Evolutionary conservation across 1,140 invertebrate species (phyloP).

Genomic region (Wiebesia pumilae): DNA sequence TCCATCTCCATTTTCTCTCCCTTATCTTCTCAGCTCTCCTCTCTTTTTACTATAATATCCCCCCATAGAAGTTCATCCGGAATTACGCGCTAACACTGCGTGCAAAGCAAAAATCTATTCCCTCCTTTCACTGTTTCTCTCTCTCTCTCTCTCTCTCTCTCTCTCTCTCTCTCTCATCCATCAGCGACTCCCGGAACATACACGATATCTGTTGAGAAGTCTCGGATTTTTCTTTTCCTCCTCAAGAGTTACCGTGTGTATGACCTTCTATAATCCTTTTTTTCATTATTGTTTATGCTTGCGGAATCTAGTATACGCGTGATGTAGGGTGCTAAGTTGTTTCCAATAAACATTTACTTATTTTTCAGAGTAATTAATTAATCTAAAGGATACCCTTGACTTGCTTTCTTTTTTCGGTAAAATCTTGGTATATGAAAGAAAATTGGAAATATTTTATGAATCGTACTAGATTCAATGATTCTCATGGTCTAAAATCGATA

Average conservation of each 20-base stretch:
- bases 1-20: constrained; percentile 50
- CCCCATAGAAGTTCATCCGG: constrained; percentile 32
- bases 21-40: constrained; percentile 35
- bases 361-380: not conserved
- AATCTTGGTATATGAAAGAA: not conserved
- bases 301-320: not conserved
- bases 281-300: not conserved
- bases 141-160: not conserved
- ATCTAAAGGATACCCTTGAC: not conserved
- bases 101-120: constrained; percentile 12
- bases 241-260: not conserved
- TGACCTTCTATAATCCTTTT: not conserved
- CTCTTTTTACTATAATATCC: constrained; percentile 18
- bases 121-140: not conserved
- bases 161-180: constrained; percentile 13
- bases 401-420: not conserved
- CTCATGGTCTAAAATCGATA: too few relatives aligned
- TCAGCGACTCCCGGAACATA: not conserved
- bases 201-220: constrained; percentile 44
- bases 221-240: constrained; percentile 43
- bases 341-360: not conserved
- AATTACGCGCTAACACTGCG: constrained; percentile 42
- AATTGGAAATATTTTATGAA: not conserved
- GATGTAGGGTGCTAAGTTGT: not conserved
- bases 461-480: too few relatives aligned